Conservation (phyloP, 2,797 vertebrate species). For the Chanos chanos region DNA sequence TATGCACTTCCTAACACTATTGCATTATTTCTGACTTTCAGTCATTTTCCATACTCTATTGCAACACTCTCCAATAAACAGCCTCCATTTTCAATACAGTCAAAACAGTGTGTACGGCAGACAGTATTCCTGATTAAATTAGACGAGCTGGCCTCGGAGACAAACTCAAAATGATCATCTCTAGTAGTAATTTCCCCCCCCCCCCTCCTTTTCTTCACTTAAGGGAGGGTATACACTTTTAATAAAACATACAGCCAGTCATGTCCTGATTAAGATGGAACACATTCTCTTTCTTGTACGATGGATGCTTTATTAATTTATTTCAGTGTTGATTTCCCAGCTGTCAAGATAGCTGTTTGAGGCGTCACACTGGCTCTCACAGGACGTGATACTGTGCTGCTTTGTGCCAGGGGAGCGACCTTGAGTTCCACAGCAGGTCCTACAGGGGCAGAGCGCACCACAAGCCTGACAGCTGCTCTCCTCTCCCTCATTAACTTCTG, state of each 20-base stretch:
- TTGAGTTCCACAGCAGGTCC: constrained; percentile 16
- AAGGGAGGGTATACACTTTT: constrained; percentile 1
- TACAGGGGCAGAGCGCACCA: constrained; percentile 6
- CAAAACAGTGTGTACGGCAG: no score
- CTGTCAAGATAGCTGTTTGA: constrained; percentile 20
- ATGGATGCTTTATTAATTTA: constrained; percentile 34
- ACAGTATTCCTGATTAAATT: no score
- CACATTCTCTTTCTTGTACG: constrained; percentile 24
- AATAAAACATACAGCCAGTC: constrained; percentile 19
- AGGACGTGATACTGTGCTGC: constrained; percentile 4
- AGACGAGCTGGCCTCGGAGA: no score
- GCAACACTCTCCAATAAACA: no score
- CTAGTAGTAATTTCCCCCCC: no score
- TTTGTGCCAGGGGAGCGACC: constrained; percentile 1
- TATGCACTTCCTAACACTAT: no score
- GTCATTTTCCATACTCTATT: no score
- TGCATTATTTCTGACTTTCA: no score
- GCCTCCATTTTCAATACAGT: no score
- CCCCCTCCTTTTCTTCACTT: no score
- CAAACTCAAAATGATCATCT: no score
- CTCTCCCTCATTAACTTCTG: constrained; percentile 32
- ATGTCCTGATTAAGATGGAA: constrained; percentile 24
- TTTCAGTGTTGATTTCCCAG: constrained; percentile 31
- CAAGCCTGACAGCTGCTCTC: constrained; percentile 36
- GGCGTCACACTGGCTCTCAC: constrained; percentile 8